Evolutionary conservation across 2,888 invertebrate species (phyloP).

Genomic region (Caenorhabditis parvicauda): DNA sequence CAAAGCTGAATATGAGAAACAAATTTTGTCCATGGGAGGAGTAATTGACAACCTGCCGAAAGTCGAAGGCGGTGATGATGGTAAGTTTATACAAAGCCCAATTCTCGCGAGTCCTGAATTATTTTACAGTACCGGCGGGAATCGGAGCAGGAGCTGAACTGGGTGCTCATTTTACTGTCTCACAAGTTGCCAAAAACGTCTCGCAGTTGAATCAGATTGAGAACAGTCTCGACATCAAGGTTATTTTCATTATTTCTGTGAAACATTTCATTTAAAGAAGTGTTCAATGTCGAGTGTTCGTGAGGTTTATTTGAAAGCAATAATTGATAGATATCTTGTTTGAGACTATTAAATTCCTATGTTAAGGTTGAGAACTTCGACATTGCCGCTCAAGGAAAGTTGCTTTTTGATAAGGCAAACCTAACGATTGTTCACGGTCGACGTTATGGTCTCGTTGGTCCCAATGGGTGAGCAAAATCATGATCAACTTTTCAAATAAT

Average conservation of each 20-base stretch:
- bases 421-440: constrained; percentile 87
- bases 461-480: constrained; percentile 76
- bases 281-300: no score
- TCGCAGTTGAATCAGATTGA: constrained; percentile 74
- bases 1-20: constrained; percentile 48
- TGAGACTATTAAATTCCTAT: constrained; percentile 6
- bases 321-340: neutral
- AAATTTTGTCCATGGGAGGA: constrained; percentile 57
- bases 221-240: constrained; percentile 93
- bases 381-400: constrained; percentile 93
- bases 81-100: constrained; percentile 5
- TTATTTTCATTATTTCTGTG: constrained; percentile 62
- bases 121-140: constrained; percentile 38
- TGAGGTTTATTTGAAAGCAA: no score
- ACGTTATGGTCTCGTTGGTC: constrained; percentile 94
- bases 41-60: constrained; percentile 37
- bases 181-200: constrained; percentile 71
- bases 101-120: no score
- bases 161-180: constrained; percentile 91
- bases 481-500: neutral
- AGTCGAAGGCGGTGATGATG: constrained; percentile 13
- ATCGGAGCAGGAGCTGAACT: constrained; percentile 69
- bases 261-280: neutral
- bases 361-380: constrained; percentile 82
- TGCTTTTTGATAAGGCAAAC: constrained; percentile 91